Base-by-base conservation (phyloP, 2,797 vertebrate genomes). In the Acanthurus lineatus region DNA sequence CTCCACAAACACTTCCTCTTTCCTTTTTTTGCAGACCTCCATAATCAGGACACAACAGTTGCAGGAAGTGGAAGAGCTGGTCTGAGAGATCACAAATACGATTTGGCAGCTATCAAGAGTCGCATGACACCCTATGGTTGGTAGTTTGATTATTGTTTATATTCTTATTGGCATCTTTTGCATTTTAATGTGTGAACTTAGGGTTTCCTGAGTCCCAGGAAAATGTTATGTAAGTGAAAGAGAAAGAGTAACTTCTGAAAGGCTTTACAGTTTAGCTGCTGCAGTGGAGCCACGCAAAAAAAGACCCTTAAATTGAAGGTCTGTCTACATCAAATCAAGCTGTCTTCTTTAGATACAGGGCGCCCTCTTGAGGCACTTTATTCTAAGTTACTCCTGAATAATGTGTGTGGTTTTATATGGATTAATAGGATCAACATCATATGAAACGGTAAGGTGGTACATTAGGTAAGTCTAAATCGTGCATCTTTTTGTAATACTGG, bases 11-110 rank as follows among this genome's bases (percentile, higher is more conserved):
- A 38, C 28, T 32, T 22, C 19, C 19, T 60, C 15, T 3, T 16
- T 35, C 32, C 28, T 22, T 0, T 64, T 54, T 48, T 45, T 67
- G 47, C 76, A 94, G 92, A 95, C 47, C 87, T 94, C n/a, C 69
- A 69, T 11, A 15, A 65, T 15, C 70, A 57, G 19, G 51, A 22
- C 5, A 19, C 52, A 35, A 6, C 62, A 48, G 53, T 38, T 44
- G 25, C 20, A 11, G 14, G 58, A 8, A 69, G 6, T 38, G 17
- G 9, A 1, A 45, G 44, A 9, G 25, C 28, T 11, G 3, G 14
- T 10, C 25, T 10, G 45, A 47, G 25, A 38, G 48, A n/a, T 32
- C 65, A n/a, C 7, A 38, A 17, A n/a, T 61, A 76, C 20, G 68
- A 73, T 42, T 17, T 44, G 10, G 9, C 48, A 70, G 10, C 17